phyloP scores from a whole-genome alignment of 1,140 invertebrate species.

The Drosophila yakuba region DNA sequence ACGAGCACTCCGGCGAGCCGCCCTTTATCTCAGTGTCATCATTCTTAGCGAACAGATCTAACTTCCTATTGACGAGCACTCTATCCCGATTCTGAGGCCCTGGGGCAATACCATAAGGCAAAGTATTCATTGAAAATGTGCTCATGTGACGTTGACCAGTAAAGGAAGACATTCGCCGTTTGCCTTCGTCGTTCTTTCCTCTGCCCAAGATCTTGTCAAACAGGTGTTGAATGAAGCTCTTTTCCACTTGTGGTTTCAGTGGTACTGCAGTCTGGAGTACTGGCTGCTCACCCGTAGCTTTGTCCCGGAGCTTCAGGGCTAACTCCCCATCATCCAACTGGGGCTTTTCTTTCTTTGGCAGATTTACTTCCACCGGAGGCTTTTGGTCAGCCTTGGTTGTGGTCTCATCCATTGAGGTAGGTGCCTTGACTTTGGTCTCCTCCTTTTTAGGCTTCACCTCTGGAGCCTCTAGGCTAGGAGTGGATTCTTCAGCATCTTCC shows the following conservation, averaged over 20 bases:
- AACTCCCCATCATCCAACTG: conserved; percentile 20
- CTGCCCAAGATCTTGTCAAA: conserved; percentile 24
- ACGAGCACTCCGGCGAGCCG: background rate
- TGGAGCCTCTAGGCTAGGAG: background rate
- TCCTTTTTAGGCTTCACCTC: background rate
- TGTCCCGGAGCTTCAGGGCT: conserved; percentile 17
- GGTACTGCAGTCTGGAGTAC: background rate
- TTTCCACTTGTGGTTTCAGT: background rate
- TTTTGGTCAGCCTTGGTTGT: background rate
- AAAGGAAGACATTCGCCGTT: conserved; percentile 19
- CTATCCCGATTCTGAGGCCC: background rate
- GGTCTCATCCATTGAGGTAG: background rate
- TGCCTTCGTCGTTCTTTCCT: background rate
- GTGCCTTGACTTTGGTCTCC: background rate
- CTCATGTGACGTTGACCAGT: conserved; percentile 4
- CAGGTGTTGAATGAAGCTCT: background rate
- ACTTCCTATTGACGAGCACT: background rate
- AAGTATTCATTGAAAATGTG: background rate
- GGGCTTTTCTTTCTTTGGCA: background rate
- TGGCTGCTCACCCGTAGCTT: background rate
- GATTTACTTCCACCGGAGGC: too few relatives aligned
- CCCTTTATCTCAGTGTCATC: conserved; percentile 26
- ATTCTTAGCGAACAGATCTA: conserved; percentile 14
- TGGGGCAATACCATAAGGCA: background rate
- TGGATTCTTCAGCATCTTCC: background rate